A percentile compares a stretch with the other conserved stretches of the same genome.
phyloP scores from a whole-genome alignment of 2,797 vertebrate genomes.

The Pelobates cultripes region DNA sequence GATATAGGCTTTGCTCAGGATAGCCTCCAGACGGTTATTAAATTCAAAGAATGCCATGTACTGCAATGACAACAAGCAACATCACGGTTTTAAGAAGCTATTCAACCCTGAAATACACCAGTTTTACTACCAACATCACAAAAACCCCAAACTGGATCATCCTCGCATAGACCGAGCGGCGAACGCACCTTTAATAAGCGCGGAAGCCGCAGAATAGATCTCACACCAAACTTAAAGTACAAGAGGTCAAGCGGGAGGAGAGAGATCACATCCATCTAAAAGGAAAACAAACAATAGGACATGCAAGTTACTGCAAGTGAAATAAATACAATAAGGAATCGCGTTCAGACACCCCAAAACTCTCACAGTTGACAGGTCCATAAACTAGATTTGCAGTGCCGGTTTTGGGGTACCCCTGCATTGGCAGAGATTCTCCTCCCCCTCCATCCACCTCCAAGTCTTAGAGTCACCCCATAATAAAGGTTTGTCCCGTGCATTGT shows the following conservation, averaged over 20 bases:
- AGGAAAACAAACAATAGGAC: conserved; percentile 36
- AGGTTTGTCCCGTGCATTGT: too few species aligned
- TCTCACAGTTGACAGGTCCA: too few species aligned
- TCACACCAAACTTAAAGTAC: conserved; percentile 86
- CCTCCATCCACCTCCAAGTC: too few species aligned
- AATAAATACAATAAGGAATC: too few species aligned
- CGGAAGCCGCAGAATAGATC: conserved; percentile 86
- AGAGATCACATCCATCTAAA: conserved; percentile 89
- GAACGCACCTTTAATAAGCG: conserved; percentile 88
- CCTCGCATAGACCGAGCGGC: too few species aligned
- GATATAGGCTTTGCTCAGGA: conserved; percentile 94
- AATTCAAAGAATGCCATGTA: conserved; percentile 95
- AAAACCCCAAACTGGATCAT: not conserved
- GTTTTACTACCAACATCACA: not conserved
- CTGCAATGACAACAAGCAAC: conserved; percentile 66
- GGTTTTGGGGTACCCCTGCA: too few species aligned
- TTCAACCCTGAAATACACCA: not conserved
- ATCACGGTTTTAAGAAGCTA: too few species aligned
- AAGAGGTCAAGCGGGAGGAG: conserved; percentile 90
- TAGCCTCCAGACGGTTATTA: conserved; percentile 89
- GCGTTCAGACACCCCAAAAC: too few species aligned
- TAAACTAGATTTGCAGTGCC: too few species aligned
- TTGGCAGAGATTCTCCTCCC: too few species aligned
- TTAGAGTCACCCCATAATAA: too few species aligned
- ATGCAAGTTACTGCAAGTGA: too few species aligned